Evolutionary conservation across 2,888 invertebrate species (phyloP).

Genomic region (Phortica magna): DNA sequence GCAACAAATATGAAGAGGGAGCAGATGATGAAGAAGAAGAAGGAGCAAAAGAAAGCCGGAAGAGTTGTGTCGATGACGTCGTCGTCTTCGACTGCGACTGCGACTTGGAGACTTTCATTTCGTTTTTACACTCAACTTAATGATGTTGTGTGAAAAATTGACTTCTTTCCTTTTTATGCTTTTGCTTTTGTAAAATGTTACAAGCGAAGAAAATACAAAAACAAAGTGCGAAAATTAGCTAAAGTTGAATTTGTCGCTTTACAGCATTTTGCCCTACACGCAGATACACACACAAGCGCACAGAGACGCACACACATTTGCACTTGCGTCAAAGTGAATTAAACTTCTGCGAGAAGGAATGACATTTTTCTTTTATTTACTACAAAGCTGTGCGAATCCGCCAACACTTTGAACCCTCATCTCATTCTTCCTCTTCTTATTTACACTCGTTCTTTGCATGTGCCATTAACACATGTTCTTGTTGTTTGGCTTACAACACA

Average conservation of each 20-base stretch:
- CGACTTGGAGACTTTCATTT: not conserved
- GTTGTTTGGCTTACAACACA: not conserved
- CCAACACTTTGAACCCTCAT: too few relatives aligned
- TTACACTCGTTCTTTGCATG: too few relatives aligned
- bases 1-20: not conserved
- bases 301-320: too few relatives aligned
- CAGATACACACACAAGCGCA: too few relatives aligned
- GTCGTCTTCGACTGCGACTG: not conserved
- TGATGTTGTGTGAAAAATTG: not conserved
- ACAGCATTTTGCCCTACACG: not conserved
- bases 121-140: not conserved
- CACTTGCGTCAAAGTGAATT: too few relatives aligned
- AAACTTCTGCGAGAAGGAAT: too few relatives aligned
- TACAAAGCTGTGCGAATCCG: too few relatives aligned
- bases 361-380: too few relatives aligned
- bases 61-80: not conserved
- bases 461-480: not conserved
- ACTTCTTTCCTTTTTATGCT: not conserved
- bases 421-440: too few relatives aligned
- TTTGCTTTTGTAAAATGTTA: not conserved
- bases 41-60: not conserved
- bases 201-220: not conserved
- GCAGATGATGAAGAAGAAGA: not conserved
- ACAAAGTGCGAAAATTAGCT: not conserved
- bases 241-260: not conserved